Base-by-base conservation (phyloP, 1,140 invertebrate species). In the Drosophila novamexicana region DNA sequence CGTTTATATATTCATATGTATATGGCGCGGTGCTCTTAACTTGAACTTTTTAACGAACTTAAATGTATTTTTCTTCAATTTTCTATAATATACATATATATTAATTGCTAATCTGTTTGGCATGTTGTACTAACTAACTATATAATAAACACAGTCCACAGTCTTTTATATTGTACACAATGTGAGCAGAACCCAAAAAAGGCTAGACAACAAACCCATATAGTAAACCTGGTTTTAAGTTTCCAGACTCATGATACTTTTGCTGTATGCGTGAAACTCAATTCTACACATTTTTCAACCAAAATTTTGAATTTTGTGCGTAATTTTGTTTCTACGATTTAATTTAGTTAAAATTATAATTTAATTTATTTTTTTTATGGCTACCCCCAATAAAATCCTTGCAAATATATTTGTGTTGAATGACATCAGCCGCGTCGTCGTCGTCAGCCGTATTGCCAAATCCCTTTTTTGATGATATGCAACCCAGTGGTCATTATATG, bases 381-480 rank as follows among this genome's bases (percentile, higher is more conserved):
- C 47, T 42, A 71, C n/a, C 22, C 40, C 39, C 42, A 42, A 63
- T 12, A 16, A 66, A 47, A 71, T 18, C 40, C 32, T 42, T 59
- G n/a, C 56, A 29, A 54, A 16, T 37, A 14, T 79, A 53, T 77
- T 66, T 76, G 71, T 79, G 71, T 83, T 71, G 54, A 66, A 66
- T 74, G 54, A 52, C 61, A 75, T 71, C 68, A 86, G 79, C 63
- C 40, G 40, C 36, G 36, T 69, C 69, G n/a, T 50, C 36, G 36
- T 71, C 69, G n/a, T 44, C 49, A 29, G 52, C 49, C 12, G 32
- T 36, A 6, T 82, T 92, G 72, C 86, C 90, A 75, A 92, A 92
- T 86, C 91, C 91, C 53, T 92, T 92, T 82, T 91, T 86, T 34
- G 91, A 92, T 70, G 80, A 88, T 53, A 75, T 78, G 69, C 81